phyloP scores from a whole-genome alignment of 2,888 invertebrate genomes.

The Pharmacophagus antenor region DNA sequence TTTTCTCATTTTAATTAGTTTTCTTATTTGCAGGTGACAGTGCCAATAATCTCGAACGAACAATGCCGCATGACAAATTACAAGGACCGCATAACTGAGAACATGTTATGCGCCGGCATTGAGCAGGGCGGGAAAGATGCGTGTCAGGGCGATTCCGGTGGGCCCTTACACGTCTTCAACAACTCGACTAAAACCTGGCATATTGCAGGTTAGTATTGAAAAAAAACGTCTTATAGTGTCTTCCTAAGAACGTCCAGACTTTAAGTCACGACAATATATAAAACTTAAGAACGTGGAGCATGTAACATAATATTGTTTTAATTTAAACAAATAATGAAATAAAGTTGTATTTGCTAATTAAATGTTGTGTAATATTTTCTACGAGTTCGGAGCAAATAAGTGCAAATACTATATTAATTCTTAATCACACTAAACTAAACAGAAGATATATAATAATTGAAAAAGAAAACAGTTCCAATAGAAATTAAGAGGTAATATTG shows the following conservation, averaged over 20 bases:
- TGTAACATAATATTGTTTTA: too few species aligned
- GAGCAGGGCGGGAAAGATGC: conserved; percentile 87
- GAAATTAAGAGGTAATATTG: too few species aligned
- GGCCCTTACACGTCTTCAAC: conserved; percentile 84
- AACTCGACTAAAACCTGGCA: conserved; percentile 69
- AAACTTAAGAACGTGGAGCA: too few species aligned
- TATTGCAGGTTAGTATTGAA: conserved; percentile 78
- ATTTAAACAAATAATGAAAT: too few species aligned
- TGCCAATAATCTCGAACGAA: conserved; percentile 71
- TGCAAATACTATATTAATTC: too few species aligned
- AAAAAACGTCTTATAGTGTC: not conserved
- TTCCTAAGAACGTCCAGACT: not conserved
- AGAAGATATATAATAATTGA: too few species aligned
- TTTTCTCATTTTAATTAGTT: not conserved
- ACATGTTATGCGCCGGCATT: conserved; percentile 91
- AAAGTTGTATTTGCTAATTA: too few species aligned
- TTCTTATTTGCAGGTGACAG: conserved; percentile 55
- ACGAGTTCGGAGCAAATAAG: too few species aligned
- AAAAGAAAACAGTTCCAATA: too few species aligned
- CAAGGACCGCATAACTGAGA: conserved; percentile 86
- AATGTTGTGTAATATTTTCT: too few species aligned
- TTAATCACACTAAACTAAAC: too few species aligned
- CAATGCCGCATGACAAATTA: conserved; percentile 86
- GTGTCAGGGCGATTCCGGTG: conserved; percentile 91
- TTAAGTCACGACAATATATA: too few species aligned